phyloP scores from a whole-genome alignment of 2,888 invertebrate genomes.

The Nomada ferruginata region DNA sequence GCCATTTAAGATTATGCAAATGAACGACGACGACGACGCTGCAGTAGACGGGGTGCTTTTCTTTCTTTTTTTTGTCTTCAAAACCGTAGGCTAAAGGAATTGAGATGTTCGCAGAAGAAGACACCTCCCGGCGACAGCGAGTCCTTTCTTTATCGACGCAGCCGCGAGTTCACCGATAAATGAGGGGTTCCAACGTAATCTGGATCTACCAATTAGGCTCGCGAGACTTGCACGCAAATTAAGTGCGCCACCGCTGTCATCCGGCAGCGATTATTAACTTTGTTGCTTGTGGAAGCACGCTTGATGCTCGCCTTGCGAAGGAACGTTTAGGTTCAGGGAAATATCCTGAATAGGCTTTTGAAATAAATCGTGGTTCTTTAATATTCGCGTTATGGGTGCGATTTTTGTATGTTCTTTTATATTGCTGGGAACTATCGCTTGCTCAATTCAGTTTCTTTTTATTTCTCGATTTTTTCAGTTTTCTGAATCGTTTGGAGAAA shows the following conservation, averaged over 20 bases:
- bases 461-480: too few relatives aligned
- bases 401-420: too few relatives aligned
- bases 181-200: conserved; percentile 32
- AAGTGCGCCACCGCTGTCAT: conserved; percentile 36
- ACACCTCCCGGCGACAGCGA: conserved; percentile 39
- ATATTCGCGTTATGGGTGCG: too few relatives aligned
- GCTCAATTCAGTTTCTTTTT: too few relatives aligned
- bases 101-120: conserved; percentile 61
- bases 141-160: conserved; percentile 49
- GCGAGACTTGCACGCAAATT: conserved; percentile 28
- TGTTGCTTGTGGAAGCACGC: conserved; percentile 1
- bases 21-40: conserved; percentile 49
- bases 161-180: conserved; percentile 37
- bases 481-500: too few relatives aligned
- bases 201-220: conserved; percentile 47
- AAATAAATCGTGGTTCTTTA: neutral
- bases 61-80: neutral
- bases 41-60: neutral
- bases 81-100: conserved; percentile 29
- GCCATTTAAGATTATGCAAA: conserved; percentile 70
- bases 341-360: too few relatives aligned
- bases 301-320: neutral
- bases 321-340: neutral
- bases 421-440: too few relatives aligned
- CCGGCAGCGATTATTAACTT: conserved; percentile 27